Percentiles rank a stretch among this genome's conserved stretches.
phyloP scores from a whole-genome alignment of 2,797 vertebrate species.

The Aplochiton taeniatus region DNA sequence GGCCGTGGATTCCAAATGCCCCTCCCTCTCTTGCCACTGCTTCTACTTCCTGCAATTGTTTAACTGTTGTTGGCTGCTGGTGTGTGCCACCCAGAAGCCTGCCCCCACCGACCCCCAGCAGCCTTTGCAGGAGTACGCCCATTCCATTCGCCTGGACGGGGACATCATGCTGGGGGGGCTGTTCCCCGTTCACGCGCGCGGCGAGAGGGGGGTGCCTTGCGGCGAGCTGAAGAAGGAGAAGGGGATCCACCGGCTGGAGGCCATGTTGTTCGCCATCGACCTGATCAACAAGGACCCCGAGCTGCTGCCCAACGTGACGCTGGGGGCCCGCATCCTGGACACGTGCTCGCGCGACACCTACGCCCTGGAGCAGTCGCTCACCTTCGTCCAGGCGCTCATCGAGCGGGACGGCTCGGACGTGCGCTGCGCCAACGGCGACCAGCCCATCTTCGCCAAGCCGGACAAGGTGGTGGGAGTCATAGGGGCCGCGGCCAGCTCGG shows the following conservation, averaged over 20 bases:
- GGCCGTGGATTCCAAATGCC: conserved; percentile 68
- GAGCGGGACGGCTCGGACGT: conserved; percentile 87
- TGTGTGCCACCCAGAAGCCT: conserved; percentile 79
- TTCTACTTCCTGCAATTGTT: conserved; percentile 82
- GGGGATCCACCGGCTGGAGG: conserved; percentile 87
- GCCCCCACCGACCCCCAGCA: conserved; percentile 59
- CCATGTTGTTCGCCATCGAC: conserved; percentile 86
- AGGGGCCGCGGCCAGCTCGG: conserved; percentile 87
- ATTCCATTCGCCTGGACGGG: conserved; percentile 93
- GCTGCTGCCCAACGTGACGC: conserved; percentile 84
- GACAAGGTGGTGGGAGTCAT: conserved; percentile 90
- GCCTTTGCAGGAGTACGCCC: conserved; percentile 87
- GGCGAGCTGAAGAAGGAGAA: conserved; percentile 88
- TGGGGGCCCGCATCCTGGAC: conserved; percentile 88
- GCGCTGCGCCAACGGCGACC: conserved; percentile 87
- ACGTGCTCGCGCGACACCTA: conserved; percentile 94
- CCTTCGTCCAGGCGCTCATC: conserved; percentile 92
- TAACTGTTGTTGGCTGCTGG: conserved; percentile 83
- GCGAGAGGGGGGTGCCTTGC: conserved; percentile 71
- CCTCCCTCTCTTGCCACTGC: conserved; percentile 68
- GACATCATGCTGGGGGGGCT: conserved; percentile 86
- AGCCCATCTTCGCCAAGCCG: conserved; percentile 87
- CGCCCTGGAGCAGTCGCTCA: conserved; percentile 95
- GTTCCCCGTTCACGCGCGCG: conserved; percentile 75
- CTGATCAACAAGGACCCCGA: conserved; percentile 90